phyloP scores from a whole-genome alignment of 1,140 invertebrate genomes.

The Bombus breviceps region DNA sequence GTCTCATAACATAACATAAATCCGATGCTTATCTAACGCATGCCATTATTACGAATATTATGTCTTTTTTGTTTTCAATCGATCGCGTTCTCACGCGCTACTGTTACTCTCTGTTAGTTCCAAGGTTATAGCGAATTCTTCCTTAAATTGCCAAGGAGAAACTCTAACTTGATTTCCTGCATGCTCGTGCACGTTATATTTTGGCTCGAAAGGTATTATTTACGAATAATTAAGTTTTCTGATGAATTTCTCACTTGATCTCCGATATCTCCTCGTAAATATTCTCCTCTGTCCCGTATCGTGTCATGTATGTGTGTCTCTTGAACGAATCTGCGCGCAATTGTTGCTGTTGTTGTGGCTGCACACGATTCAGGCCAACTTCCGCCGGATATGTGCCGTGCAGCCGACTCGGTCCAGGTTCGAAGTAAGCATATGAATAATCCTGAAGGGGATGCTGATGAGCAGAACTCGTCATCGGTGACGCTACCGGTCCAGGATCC shows the following conservation, averaged over 20 bases:
- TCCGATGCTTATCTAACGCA: not conserved
- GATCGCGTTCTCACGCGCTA: not conserved
- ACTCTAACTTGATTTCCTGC: not conserved
- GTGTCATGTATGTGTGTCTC: constrained; percentile 88
- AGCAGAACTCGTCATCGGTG: constrained; percentile 52
- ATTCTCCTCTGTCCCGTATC: constrained; percentile 92
- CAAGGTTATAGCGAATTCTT: not conserved
- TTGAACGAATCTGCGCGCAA: constrained; percentile 77
- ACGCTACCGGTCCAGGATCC: constrained; percentile 50
- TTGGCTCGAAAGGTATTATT: not conserved
- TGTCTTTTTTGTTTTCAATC: not conserved
- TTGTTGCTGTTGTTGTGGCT: constrained; percentile 76
- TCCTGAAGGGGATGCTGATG: constrained; percentile 80
- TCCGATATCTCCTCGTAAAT: constrained; percentile 93
- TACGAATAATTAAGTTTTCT: not conserved
- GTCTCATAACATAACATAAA: not conserved
- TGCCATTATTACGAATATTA: not conserved
- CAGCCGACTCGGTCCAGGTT: constrained; percentile 84
- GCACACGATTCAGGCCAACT: constrained; percentile 76
- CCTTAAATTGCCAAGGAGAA: not conserved
- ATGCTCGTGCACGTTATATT: not conserved
- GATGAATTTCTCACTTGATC: constrained; percentile 74
- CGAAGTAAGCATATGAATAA: constrained; percentile 92
- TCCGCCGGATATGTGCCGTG: constrained; percentile 81
- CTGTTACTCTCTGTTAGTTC: not conserved